Evolutionary conservation across 1,140 invertebrate species (phyloP), one percentile per base, ranked within the genome.

Genomic region (Brachionus calyciflorus): DNA sequence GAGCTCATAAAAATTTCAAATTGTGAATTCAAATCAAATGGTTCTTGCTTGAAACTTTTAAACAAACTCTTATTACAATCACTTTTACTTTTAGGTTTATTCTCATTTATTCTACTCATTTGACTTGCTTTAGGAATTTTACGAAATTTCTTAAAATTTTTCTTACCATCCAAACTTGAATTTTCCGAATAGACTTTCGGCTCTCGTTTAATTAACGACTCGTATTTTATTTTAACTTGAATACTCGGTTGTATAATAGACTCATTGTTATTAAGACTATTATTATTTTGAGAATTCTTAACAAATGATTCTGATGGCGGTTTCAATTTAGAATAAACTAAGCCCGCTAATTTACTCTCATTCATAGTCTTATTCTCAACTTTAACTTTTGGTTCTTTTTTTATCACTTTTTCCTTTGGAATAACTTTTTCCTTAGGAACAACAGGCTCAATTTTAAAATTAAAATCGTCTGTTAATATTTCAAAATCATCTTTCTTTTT

Each of bases 221-320:
- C 65, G 69, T 85, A 26, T 81, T 83, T 51, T 82, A 84, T 75
- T 78, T 82, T 30, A 81, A 83, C 24, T 86, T 87, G 78, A 9
- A 41, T 41, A 65, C 37, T 46, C 30, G 60, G 60, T 37, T 65
- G 37, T 12, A 46, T 65, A 24, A n/a, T 24, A 3, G 40, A 44
- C 44, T 65, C 9, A n/a, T n/a, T n/a, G n/a, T n/a, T n/a, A n/a
- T n/a, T n/a, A n/a, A n/a, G n/a, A n/a, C n/a, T n/a, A n/a, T n/a
- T n/a, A n/a, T n/a, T n/a, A 44, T 26, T 65, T n/a, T 30, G 60
- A 4, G 41, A 7, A 5, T 26, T 44, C 12, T 3, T 33, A 24
- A 44, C 7, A 9, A 44, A 1, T 44, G 19, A 19, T 44, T 26
- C 44, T 14, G 9, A 14, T 14, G 60, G 60, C 3, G 60, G 60